phyloP scores from a whole-genome alignment of 2,888 invertebrate species.

The Tiliacea aurago region DNA sequence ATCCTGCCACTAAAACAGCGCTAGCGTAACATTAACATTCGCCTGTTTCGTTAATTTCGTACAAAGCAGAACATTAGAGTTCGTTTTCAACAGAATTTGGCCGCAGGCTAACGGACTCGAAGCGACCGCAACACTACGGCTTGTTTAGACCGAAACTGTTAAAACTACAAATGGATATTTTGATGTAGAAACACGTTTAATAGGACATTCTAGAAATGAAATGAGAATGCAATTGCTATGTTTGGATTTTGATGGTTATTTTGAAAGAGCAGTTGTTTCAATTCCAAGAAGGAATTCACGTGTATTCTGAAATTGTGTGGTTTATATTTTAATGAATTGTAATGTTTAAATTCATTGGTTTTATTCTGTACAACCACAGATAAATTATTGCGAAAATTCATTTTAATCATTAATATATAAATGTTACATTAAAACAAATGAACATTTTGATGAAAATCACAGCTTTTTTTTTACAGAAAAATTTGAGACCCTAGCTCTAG shows the following conservation, averaged over 20 bases:
- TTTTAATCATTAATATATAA: too few species aligned
- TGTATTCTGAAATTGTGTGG: background rate
- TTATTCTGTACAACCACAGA: too few species aligned
- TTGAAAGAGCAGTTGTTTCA: conserved; percentile 5
- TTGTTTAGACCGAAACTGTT: conserved; percentile 71
- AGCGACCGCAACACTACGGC: conserved; percentile 77
- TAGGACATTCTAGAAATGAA: conserved; percentile 47
- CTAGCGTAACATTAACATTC: conserved; percentile 70
- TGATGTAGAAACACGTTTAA: conserved; percentile 66
- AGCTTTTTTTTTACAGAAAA: too few species aligned
- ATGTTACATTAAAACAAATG: background rate
- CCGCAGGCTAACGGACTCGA: conserved; percentile 81
- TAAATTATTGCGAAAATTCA: background rate
- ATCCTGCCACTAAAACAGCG: conserved; percentile 62
- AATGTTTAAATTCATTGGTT: background rate
- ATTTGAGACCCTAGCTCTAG: too few species aligned
- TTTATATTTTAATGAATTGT: background rate
- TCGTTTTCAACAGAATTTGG: conserved; percentile 75
- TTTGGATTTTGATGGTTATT: conserved; percentile 7
- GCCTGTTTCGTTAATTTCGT: conserved; percentile 78
- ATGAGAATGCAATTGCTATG: conserved; percentile 19
- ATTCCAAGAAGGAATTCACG: background rate
- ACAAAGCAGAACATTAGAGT: conserved; percentile 79
- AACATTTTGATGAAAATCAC: background rate
- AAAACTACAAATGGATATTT: conserved; percentile 78